Evolutionary conservation across 2,797 vertebrate species (phyloP), one percentile per base, ranked within the genome.

Genomic region (Petrocephalus schoutedeni): DNA sequence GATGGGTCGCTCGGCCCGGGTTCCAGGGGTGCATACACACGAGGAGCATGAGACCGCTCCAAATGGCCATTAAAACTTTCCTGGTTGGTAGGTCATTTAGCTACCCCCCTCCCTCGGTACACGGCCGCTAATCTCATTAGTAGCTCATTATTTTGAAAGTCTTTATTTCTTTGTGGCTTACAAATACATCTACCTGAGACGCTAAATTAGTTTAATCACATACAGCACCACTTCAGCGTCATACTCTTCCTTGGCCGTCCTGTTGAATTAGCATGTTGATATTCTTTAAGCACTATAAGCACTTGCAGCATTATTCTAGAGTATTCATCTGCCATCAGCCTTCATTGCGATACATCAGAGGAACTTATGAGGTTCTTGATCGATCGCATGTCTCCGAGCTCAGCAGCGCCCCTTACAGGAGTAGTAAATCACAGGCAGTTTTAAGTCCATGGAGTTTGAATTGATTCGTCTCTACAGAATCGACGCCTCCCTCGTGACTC

Each of bases 81-180:
- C 6, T 10, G 23, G 91, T 89, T 89, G 92, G 92, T 89, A 91
- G 88, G 93, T 91, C 90, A 5, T 89, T 90, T 89, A 71, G 86
- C 4, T 87, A 59, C 56, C 74, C 86, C 4, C 89, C 87, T 93
- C 92, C 91, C 89, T 90, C 86, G 88, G 87, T 92, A 92, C 90
- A 91, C 91, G 92, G 92, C 89, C 91, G 91, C 91, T 91, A 91
- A 94, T 93, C 93, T 89, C 92, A 93, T 93, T 92, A 93, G 92
- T 90, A 92, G 93, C 93, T 93, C 90, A 89, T 64, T 87, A 16
- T 32, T 28, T 14, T 3, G 0, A 54, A 6, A 28, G 45, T 32
- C 0, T 53, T 32, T 28, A 10, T 28, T 67, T 12, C 61, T 51
- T 93, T 92, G 93, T 94, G 92, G 92, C 91, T 91, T 93, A 92